Percentiles rank a stretch among this genome's conserved stretches.
These are phyloP conservation scores for Eupeodes latifasciatus DNA, from an alignment of 2,888 invertebrate species.

Conservation along the genomic window DNA sequence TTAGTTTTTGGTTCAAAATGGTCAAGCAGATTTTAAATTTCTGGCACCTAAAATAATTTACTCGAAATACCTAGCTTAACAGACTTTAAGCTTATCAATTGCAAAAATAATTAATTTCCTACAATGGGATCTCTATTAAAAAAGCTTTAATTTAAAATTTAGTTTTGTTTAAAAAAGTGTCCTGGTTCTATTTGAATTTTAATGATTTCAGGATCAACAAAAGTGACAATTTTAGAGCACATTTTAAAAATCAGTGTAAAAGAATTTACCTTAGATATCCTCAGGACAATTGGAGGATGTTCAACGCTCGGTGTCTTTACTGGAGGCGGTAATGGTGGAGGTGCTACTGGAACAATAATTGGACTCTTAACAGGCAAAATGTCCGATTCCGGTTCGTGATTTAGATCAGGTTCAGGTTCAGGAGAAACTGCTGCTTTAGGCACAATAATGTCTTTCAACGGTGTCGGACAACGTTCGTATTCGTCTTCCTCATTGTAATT, in stretches of 20 bases:
- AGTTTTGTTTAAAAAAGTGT: no score
- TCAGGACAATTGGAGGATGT: slow-evolving; percentile 93
- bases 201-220: no score
- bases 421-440: slow-evolving; percentile 81
- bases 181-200: no score
- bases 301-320: slow-evolving; percentile 81
- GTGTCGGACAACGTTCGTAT: slow-evolving; percentile 82
- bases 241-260: neutral
- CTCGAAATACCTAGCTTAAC: no score
- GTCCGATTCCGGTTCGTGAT: neutral
- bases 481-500: slow-evolving; percentile 87
- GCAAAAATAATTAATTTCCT: no score
- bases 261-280: slow-evolving; percentile 90
- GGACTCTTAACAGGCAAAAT: slow-evolving; percentile 52
- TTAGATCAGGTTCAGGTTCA: neutral
- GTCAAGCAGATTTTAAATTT: no score
- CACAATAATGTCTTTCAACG: slow-evolving; percentile 82
- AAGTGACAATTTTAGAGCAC: no score
- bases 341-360: slow-evolving; percentile 71
- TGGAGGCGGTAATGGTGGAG: slow-evolving; percentile 78
- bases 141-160: no score
- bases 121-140: no score
- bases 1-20: no score
- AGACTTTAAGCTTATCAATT: no score
- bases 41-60: no score